These are phyloP conservation scores for Drosophila ogumai DNA, from an alignment of 1,140 invertebrate genomes.

Conservation along the genomic window DNA sequence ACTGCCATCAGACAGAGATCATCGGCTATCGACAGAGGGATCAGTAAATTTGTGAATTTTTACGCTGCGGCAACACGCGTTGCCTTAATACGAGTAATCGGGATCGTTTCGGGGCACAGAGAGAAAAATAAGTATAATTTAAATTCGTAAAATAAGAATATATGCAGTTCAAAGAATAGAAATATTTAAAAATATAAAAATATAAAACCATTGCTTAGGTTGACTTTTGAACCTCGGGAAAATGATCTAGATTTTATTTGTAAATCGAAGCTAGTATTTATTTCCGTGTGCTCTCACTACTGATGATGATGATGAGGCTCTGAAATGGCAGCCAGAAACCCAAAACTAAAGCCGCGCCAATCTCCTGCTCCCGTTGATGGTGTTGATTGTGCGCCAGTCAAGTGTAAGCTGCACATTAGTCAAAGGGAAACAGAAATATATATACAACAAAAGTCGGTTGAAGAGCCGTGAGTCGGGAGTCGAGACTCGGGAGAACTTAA, in stretches of 20 bases:
- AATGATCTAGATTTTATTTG: no score
- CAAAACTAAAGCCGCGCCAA: constrained; percentile 21
- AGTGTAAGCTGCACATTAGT: constrained; percentile 83
- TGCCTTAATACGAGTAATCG: constrained; percentile 72
- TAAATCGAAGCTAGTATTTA: background rate
- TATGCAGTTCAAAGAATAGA: no score
- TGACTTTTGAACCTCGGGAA: background rate
- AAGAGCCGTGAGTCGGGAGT: background rate
- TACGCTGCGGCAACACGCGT: constrained; percentile 70
- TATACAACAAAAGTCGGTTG: constrained; percentile 14
- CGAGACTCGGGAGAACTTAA: constrained; percentile 61
- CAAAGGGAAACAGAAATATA: constrained; percentile 50
- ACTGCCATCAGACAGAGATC: constrained; percentile 31
- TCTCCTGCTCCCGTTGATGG: constrained; percentile 59
- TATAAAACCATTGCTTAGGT: no score
- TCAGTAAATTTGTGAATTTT: constrained; percentile 79
- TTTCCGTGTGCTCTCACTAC: constrained; percentile 8
- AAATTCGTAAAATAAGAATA: background rate
- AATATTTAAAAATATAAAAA: no score
- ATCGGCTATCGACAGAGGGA: constrained; percentile 59
- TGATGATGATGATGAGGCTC: constrained; percentile 39
- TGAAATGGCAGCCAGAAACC: constrained; percentile 14
- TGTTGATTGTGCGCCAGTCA: constrained; percentile 83
- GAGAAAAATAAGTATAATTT: background rate
- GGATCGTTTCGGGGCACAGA: constrained; percentile 19